These are phyloP conservation scores for Lepidochrysops patricia DNA, from an alignment of 2,888 invertebrate species.

Conservation along the genomic window DNA sequence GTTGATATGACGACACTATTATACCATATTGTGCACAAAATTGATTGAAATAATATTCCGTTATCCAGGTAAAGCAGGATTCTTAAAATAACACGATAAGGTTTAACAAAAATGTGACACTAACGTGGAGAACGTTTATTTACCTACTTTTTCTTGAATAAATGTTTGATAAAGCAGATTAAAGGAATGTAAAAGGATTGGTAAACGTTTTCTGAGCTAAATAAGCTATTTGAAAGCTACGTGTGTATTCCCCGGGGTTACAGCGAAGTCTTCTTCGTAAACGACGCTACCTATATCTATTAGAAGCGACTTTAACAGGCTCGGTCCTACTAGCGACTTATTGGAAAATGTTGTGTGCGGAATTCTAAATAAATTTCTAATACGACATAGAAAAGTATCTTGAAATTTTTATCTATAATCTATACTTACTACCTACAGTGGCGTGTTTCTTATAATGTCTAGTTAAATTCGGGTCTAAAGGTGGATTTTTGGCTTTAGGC, in stretches of 20 bases:
- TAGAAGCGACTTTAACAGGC: slow-evolving; percentile 29
- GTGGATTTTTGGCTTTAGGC: too few relatives aligned
- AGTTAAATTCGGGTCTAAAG: too few relatives aligned
- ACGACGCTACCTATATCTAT: slow-evolving; percentile 30
- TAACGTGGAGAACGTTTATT: neutral
- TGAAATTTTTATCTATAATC: too few relatives aligned
- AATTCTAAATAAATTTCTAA: neutral
- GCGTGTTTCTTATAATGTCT: too few relatives aligned
- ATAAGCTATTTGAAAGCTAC: slow-evolving; percentile 9
- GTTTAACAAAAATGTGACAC: neutral
- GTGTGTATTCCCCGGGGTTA: slow-evolving; percentile 22
- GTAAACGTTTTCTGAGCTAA: neutral
- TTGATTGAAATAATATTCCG: neutral
- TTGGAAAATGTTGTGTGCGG: slow-evolving; percentile 17
- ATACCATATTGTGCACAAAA: neutral
- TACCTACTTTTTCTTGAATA: neutral
- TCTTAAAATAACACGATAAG: neutral
- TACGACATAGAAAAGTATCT: too few relatives aligned
- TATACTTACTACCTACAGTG: too few relatives aligned
- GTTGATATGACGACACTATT: neutral
- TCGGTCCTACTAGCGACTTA: slow-evolving; percentile 25
- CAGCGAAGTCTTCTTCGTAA: slow-evolving; percentile 23
- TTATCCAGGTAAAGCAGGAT: neutral
- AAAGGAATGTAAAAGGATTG: slow-evolving; percentile 4
- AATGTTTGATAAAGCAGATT: slow-evolving; percentile 6